phyloP scores from a whole-genome alignment of 1,140 invertebrate genomes.

The Drosophila novamexicana region DNA sequence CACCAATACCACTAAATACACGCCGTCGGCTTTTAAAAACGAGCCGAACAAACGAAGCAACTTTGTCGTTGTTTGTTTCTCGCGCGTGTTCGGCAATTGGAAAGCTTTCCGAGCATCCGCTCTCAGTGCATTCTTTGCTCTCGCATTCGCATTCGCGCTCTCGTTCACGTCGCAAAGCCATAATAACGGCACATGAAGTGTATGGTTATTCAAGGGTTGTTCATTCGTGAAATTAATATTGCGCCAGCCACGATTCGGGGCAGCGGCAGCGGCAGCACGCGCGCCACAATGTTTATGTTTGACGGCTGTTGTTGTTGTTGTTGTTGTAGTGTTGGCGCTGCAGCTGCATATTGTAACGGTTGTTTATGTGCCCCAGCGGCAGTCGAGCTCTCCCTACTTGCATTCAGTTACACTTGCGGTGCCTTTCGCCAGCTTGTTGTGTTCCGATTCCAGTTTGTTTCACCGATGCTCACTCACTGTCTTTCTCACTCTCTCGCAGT shows the following conservation, averaged over 20 bases:
- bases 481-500: conserved; percentile 6
- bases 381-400: conserved; percentile 21
- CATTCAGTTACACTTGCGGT: conserved; percentile 55
- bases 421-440: conserved; percentile 42
- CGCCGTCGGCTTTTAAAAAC: not conserved
- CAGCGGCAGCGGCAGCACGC: conserved; percentile 58
- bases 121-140: conserved; percentile 26
- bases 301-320: conserved; percentile 6
- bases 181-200: conserved; percentile 78
- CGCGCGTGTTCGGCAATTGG: conserved; percentile 8
- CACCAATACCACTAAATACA: conserved; percentile 28
- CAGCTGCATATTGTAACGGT: conserved; percentile 66
- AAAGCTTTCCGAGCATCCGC: conserved; percentile 33
- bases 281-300: conserved; percentile 79
- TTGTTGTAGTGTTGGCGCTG: conserved; percentile 31
- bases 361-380: conserved; percentile 57
- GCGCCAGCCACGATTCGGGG: conserved; percentile 57
- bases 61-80: conserved; percentile 20
- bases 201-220: conserved; percentile 83
- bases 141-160: conserved; percentile 18
- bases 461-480: not conserved
- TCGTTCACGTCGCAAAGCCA: conserved; percentile 56
- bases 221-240: conserved; percentile 84
- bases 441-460: conserved; percentile 65
- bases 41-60: conserved; percentile 9